Percentiles rank a stretch among this genome's conserved stretches.
Evolutionary conservation across 2,797 vertebrate genomes (phyloP).

Genomic region (Onychomys leucogaster): DNA sequence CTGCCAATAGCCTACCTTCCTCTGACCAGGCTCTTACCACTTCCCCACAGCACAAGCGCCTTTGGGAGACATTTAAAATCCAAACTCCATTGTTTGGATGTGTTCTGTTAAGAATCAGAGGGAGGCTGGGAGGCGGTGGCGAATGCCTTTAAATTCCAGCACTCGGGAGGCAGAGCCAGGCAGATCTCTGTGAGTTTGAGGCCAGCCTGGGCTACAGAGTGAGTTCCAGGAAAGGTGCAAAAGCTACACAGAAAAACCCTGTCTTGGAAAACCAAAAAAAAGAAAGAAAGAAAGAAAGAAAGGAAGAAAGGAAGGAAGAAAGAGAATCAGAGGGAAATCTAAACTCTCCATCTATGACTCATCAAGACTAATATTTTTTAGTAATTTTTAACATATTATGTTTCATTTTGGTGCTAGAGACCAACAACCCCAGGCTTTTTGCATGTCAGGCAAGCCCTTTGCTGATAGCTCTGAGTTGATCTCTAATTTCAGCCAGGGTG

Average conservation of each 20-base stretch:
- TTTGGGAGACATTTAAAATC: not conserved
- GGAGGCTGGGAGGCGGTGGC: not conserved
- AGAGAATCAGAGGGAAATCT: slow-evolving; percentile 22
- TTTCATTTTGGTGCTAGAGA: not conserved
- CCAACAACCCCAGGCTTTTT: not conserved
- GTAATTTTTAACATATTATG: not conserved
- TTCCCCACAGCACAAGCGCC: not conserved
- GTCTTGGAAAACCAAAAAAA: no score
- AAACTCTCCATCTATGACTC: slow-evolving; percentile 23
- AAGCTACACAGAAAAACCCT: no score
- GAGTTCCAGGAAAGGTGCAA: no score
- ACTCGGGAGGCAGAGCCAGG: no score
- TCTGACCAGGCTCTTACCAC: not conserved
- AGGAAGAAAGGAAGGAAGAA: no score
- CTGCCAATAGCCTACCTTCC: not conserved
- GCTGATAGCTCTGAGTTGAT: not conserved
- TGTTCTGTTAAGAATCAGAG: slow-evolving; percentile 7
- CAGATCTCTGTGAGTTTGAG: no score
- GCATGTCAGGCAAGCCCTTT: not conserved
- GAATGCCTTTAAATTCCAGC: no score
- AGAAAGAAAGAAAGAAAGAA: no score
- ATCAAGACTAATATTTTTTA: slow-evolving; percentile 5
- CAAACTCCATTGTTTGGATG: not conserved
- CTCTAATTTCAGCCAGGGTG: not conserved
- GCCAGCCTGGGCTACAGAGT: no score